Evolutionary conservation across 2,113 vertebrate genomes (phyloP).

Genomic region (Aptenodytes patagonicus): DNA sequence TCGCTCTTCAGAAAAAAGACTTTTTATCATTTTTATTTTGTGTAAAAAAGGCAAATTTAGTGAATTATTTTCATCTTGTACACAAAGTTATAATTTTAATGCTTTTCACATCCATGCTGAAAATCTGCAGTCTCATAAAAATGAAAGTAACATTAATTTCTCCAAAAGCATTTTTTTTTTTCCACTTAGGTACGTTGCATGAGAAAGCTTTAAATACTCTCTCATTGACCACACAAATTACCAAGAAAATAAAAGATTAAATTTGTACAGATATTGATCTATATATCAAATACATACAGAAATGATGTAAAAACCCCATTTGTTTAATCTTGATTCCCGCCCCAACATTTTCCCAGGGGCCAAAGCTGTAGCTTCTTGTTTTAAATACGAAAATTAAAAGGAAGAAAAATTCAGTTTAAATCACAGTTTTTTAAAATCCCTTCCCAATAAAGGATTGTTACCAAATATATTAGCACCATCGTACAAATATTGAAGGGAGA

Average conservation of each 20-base stretch:
- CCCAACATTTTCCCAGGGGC: constrained; percentile 78
- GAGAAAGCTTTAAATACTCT: constrained; percentile 84
- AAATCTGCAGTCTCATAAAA: constrained; percentile 84
- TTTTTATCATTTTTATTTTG: constrained; percentile 88
- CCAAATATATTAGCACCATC: constrained; percentile 97
- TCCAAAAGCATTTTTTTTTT: constrained; percentile 77
- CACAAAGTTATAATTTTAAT: constrained; percentile 91
- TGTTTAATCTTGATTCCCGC: constrained; percentile 75
- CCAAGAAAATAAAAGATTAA: constrained; percentile 91
- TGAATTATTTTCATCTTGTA: constrained; percentile 91
- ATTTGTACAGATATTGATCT: constrained; percentile 88
- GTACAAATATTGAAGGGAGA: constrained; percentile 90
- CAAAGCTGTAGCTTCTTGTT: constrained; percentile 85
- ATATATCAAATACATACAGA: constrained; percentile 92
- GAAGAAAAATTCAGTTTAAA: constrained; percentile 85
- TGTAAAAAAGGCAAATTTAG: constrained; percentile 95
- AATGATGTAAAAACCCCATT: constrained; percentile 92
- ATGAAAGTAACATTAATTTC: constrained; percentile 84
- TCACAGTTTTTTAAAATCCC: constrained; percentile 91
- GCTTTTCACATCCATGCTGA: constrained; percentile 96
- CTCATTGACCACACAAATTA: constrained; percentile 87
- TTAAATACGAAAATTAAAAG: constrained; percentile 92
- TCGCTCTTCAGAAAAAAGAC: not conserved
- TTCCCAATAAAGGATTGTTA: constrained; percentile 89
- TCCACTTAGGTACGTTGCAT: constrained; percentile 86